Percentiles rank a stretch among this genome's conserved stretches.
phyloP scores from a whole-genome alignment of 2,888 invertebrate genomes.

The Drosophila mimetica region DNA sequence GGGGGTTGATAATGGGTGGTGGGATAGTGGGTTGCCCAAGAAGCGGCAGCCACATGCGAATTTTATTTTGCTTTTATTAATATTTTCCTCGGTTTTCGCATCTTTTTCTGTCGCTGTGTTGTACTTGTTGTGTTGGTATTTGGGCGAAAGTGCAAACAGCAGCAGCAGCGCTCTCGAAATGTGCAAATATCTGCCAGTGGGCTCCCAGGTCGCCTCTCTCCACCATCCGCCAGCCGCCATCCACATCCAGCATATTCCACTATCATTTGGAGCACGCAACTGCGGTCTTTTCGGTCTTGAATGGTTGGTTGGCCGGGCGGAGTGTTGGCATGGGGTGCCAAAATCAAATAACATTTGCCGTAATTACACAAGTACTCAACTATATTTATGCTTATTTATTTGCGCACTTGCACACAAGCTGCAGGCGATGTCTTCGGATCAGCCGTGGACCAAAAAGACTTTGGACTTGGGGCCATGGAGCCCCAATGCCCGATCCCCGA shows the following conservation, averaged over 20 bases:
- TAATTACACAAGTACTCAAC: constrained; percentile 56
- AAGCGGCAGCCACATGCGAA: constrained; percentile 27
- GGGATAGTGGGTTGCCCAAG: constrained; percentile 3
- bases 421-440: constrained; percentile 24
- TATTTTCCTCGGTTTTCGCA: constrained; percentile 26
- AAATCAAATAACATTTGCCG: constrained; percentile 55
- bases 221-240: background rate
- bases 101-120: constrained; percentile 8
- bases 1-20: background rate
- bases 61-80: constrained; percentile 35
- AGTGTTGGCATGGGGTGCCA: constrained; percentile 17
- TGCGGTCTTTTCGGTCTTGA: constrained; percentile 14
- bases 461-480: background rate
- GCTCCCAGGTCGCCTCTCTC: constrained; percentile 5
- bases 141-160: constrained; percentile 57
- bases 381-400: constrained; percentile 52
- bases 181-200: constrained; percentile 46
- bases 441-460: constrained; percentile 6
- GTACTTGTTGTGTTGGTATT: constrained; percentile 21
- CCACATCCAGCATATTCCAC: constrained; percentile 6
- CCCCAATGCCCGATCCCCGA: background rate
- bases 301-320: background rate
- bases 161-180: constrained; percentile 39
- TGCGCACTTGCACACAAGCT: constrained; percentile 28
- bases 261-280: constrained; percentile 38